A percentile compares a stretch with the other conserved stretches of the same genome.
Conservation (phyloP, 2,113 vertebrate species). For the Alethe diademata region DNA sequence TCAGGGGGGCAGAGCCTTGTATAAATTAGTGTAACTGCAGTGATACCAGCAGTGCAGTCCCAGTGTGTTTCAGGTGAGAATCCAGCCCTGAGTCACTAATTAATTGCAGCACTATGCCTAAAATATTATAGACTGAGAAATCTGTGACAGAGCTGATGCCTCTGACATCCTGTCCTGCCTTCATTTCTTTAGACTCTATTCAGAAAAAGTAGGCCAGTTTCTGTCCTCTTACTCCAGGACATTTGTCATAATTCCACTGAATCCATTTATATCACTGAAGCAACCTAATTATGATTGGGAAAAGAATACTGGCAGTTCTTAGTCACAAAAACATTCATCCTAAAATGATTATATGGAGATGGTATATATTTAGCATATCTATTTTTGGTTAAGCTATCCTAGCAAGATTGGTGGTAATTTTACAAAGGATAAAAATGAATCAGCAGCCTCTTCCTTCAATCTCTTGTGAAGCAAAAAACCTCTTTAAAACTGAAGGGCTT, state of each 20-base stretch:
- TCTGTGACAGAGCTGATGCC: constrained; percentile 10
- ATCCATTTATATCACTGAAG: constrained; percentile 51
- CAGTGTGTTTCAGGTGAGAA: constrained; percentile 4
- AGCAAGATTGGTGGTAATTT: constrained; percentile 54
- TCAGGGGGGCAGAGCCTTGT: neutral
- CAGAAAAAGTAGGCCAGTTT: constrained; percentile 47
- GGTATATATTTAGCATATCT: constrained; percentile 61
- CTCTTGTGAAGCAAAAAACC: constrained; percentile 49
- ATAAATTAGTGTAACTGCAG: neutral
- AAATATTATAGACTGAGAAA: neutral
- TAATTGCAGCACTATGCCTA: neutral
- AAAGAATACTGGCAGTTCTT: constrained; percentile 57
- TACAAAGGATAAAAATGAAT: constrained; percentile 61
- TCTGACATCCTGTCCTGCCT: constrained; percentile 44
- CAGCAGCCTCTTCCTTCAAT: constrained; percentile 36
- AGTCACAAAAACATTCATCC: constrained; percentile 47
- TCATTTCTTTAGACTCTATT: neutral
- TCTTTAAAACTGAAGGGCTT: constrained; percentile 69
- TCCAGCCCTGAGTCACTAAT: neutral
- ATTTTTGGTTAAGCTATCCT: constrained; percentile 61
- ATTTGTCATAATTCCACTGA: constrained; percentile 53
- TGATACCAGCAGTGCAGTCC: neutral
- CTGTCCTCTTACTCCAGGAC: constrained; percentile 14
- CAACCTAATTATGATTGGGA: constrained; percentile 55
- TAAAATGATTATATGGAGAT: constrained; percentile 56